phyloP scores from a whole-genome alignment of 2,888 invertebrate species.

The Xestia sexstrigata region DNA sequence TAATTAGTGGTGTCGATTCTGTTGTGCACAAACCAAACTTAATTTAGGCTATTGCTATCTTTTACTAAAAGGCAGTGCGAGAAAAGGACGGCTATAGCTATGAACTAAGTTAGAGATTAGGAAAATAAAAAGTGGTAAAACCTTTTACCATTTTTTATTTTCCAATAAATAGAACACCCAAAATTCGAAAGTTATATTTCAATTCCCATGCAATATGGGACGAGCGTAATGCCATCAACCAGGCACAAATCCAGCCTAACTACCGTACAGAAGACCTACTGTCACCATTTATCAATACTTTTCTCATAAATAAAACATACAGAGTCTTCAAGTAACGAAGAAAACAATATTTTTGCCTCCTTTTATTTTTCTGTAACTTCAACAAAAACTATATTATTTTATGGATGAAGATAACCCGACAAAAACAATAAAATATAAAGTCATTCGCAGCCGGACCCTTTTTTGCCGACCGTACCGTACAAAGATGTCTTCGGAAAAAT shows the following conservation, averaged over 20 bases:
- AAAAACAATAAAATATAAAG: conserved; percentile 44
- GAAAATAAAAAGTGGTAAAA: too few relatives aligned
- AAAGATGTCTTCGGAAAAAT: conserved; percentile 42
- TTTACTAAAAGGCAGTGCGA: too few relatives aligned
- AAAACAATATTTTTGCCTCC: background rate
- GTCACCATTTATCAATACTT: conserved; percentile 16
- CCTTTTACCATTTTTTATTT: background rate
- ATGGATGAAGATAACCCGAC: conserved; percentile 14
- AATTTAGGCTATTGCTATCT: too few relatives aligned
- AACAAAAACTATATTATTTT: conserved; percentile 27
- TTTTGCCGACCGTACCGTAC: conserved; percentile 45
- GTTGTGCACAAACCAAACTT: too few relatives aligned
- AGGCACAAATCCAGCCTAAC: background rate
- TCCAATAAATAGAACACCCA: background rate
- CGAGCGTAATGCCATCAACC: background rate
- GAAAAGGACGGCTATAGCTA: too few relatives aligned
- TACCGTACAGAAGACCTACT: background rate
- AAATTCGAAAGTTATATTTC: background rate
- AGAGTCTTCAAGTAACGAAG: background rate
- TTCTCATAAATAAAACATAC: conserved; percentile 6
- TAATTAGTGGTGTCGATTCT: too few relatives aligned
- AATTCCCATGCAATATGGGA: background rate
- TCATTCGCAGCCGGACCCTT: conserved; percentile 22
- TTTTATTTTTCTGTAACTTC: conserved; percentile 3
- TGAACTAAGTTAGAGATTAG: too few relatives aligned